Base-by-base conservation (phyloP, 2,797 vertebrate genomes). In the Ficedula albicollis region DNA sequence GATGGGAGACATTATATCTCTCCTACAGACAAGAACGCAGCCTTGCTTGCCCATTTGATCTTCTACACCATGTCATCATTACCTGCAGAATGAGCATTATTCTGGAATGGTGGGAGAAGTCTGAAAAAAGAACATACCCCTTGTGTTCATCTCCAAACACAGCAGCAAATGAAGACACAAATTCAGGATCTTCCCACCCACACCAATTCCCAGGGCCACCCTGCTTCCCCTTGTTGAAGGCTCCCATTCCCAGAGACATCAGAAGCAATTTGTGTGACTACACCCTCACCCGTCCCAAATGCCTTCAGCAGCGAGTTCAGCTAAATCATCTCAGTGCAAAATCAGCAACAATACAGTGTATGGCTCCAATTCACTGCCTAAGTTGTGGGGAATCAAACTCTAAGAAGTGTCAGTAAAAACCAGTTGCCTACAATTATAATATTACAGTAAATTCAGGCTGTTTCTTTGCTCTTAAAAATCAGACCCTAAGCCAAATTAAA, bases 191-290 rank as follows among this genome's bases (percentile, higher is more conserved):
- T 55, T 43, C 69, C 67, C 39, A 48, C 15, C 21, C 66, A 46
- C 0, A 0, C 19, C 52, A 51, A 19, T 44, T 49, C 26, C 58
- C 48, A 4, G 0, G 25, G 21, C 11, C 30, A n/a, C 13, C 44
- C 29, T 63, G 27, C 22, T 62, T 58, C 36, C 10, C 34, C 10
- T 48, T 88, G 72, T 5, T 63, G 23, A 39, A 68, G 30, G 54
- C 4, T 59, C 44, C 41, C 36, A 36, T 63, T 25, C 72, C 30
- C 36, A 55, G 46, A 74, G 38, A 74, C 8, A 18, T 25, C 41
- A 27, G 29, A 66, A 52, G n/a, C 38, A 23, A 73, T 78, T 0
- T 36, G 8, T 27, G 11, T 15, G 51, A 43, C 56, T 82, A n/a
- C 36, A 63, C 44, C 44, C 44, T 55, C 39, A 39, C 10, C 44